Base-by-base conservation (phyloP, 2,888 invertebrate species). In the Galeopsomyia nigrocyanea region DNA sequence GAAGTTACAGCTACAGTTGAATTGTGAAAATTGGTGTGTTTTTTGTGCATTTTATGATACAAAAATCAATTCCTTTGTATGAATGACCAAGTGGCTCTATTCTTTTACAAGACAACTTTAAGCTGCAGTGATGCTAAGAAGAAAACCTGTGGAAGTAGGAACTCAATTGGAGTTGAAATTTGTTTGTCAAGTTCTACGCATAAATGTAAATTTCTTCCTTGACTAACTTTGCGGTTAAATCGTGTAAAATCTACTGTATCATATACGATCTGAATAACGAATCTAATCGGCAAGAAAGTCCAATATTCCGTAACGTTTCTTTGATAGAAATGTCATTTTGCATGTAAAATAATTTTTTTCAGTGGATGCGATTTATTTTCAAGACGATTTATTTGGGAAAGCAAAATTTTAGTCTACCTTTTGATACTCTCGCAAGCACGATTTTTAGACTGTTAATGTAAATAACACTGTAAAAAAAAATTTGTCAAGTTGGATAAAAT, bases 11-110 rank as follows among this genome's bases (percentile, higher is more conserved):
- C 19, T 14, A 19, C 31, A 26, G 31, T 49, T 49, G 17, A n/a
- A 17, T 62, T 53, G 53, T 9, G 21, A 22, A 51, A 70, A 67
- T 17, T 62, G 39, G 63, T 6, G 9, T 69, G 39, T 7, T 39
- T n/a, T 21, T 51, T 53, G 53, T 69, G 65, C 57, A 70, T 63
- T 74, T 74, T 63, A 47, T 63, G 66, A 67, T 70, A 67, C 62
- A 63, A 56, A 16, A 58, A 47, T 51, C 31, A 53, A 56, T 57
- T 66, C 5, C 53, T 51, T 66, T 22, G 10, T 9, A 46, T 65
- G 51, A 62, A 26, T 62, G 50, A 51, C 21, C 31, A 21, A 46
- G 53, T 16, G 21, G 21, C 63, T 63, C 56, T 72, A 63, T 62
- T 62, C 47, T 60, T 57, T 56, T 3, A 19, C 14, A 21, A 63